phyloP scores from a whole-genome alignment of 2,888 invertebrate species.

The Empis stercorea region DNA sequence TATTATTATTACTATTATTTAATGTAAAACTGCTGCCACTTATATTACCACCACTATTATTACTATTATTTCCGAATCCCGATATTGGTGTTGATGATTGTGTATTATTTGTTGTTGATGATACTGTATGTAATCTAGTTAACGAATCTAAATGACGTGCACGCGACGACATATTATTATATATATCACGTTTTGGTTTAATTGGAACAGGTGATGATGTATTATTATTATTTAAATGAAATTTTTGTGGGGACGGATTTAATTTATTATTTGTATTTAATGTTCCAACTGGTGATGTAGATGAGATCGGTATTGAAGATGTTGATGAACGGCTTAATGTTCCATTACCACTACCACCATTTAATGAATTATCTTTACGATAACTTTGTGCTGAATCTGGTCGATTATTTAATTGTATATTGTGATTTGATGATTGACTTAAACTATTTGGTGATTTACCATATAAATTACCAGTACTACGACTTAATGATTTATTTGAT shows the following conservation, averaged over 20 bases:
- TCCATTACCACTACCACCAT: constrained; percentile 20
- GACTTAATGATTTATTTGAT: constrained; percentile 31
- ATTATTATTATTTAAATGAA: constrained; percentile 4
- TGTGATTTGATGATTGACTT: constrained; percentile 1
- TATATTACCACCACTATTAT: constrained; percentile 5
- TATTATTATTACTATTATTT: background rate
- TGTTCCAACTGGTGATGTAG: constrained; percentile 20
- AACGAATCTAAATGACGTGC: constrained; percentile 41
- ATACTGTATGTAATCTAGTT: constrained; percentile 30
- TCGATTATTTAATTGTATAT: constrained; percentile 25
- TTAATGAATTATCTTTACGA: constrained; percentile 23
- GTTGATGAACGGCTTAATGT: constrained; percentile 30
- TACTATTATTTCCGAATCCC: constrained; percentile 10
- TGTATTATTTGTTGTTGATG: constrained; percentile 10
- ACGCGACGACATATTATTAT: constrained; percentile 41
- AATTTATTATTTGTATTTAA: constrained; percentile 4
- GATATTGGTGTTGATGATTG: constrained; percentile 4
- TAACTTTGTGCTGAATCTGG: constrained; percentile 43
- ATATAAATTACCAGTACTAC: constrained; percentile 32
- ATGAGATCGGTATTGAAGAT: constrained; percentile 33
- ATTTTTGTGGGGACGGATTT: constrained; percentile 15
- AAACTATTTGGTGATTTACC: constrained; percentile 26
- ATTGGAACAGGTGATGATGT: constrained; percentile 29
- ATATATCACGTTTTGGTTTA: constrained; percentile 37
- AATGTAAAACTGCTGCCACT: background rate